Conservation (phyloP, 2,797 vertebrate species). For the Xerus rutilus region DNA sequence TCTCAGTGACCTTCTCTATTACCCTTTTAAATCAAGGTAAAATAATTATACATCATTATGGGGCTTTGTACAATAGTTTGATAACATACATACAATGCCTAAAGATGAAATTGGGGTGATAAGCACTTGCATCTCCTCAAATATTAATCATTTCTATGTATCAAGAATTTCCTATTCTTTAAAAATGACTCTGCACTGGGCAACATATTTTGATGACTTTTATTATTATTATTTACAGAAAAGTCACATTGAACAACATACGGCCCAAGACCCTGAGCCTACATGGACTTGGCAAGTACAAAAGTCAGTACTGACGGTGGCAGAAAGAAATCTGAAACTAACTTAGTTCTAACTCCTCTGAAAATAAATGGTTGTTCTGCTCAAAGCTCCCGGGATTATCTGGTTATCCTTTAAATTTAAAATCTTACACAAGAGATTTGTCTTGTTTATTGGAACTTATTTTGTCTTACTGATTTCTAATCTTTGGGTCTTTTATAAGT, state of each 20-base stretch:
- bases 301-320: background rate
- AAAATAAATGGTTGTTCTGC: constrained; percentile 7
- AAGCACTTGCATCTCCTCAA: background rate
- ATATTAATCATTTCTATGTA: background rate
- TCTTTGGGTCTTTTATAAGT: background rate
- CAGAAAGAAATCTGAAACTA: background rate
- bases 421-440: constrained; percentile 13
- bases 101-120: background rate
- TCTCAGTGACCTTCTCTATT: background rate
- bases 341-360: background rate
- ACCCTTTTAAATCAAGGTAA: background rate
- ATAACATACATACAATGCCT: background rate
- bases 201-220: background rate
- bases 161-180: background rate
- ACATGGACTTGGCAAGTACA: background rate
- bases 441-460: constrained; percentile 42
- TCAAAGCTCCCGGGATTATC: background rate
- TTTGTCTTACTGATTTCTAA: constrained; percentile 13
- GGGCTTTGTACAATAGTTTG: background rate
- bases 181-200: background rate
- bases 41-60: background rate
- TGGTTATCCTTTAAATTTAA: constrained; percentile 3
- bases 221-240: background rate
- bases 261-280: background rate
- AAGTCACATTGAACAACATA: background rate